Evolutionary conservation across 1,140 invertebrate species (phyloP).

Genomic region (Paraescarpia echinospica): DNA sequence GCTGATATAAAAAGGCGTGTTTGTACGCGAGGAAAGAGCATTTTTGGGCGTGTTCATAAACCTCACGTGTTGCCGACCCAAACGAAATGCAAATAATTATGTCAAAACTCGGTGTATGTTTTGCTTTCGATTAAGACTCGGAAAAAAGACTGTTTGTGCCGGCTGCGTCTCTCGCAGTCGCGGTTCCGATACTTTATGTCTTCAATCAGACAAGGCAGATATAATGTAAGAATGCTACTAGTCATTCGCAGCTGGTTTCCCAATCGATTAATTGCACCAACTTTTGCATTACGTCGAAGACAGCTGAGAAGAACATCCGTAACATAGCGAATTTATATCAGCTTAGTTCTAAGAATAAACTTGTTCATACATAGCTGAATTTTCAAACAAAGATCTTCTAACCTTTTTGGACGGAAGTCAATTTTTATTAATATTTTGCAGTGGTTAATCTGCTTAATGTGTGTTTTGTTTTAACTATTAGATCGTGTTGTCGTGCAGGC

Average conservation of each 20-base stretch:
- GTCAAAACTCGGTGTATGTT: background rate
- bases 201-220: background rate
- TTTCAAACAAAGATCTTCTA: background rate
- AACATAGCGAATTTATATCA: background rate
- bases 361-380: background rate
- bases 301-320: background rate
- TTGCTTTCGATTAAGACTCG: background rate
- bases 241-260: slow-evolving; percentile 3
- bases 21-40: background rate
- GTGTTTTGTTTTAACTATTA: background rate
- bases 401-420: background rate
- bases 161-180: background rate
- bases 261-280: background rate
- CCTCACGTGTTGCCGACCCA: background rate
- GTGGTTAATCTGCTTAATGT: background rate
- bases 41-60: background rate
- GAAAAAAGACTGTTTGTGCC: background rate
- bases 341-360: background rate
- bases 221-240: slow-evolving; percentile 1
- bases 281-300: background rate
- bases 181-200: background rate
- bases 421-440: background rate
- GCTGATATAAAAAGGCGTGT: background rate
- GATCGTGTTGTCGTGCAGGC: background rate
- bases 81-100: background rate